Base-by-base conservation (phyloP, 2,888 invertebrate genomes). In the Apantesis nais region DNA sequence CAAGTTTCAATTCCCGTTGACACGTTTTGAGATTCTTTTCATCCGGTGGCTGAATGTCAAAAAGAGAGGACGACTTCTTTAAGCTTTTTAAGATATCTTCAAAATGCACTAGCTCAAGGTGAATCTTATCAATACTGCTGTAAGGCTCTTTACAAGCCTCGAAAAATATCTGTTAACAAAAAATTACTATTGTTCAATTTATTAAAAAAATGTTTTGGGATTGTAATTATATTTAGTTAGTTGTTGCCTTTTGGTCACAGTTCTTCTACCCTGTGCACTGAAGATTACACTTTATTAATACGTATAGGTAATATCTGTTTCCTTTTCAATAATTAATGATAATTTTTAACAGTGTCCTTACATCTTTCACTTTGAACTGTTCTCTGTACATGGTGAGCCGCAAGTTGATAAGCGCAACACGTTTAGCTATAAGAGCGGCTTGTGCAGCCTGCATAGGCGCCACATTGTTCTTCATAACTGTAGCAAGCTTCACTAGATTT, bases 371-470 rank as follows among this genome's bases (percentile, higher is more conserved):
- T 73, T 96, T 96, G 91, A 99, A 99, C 76, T 96, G 95, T 4
- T 97, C 97, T 68, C 98, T 93, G 88, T 97, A 98, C 86, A 97
- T 96, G 48, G 95, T 95, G 83, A 98, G 97, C 63, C 97, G 96
- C 66, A 97, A 96, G 82, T 98, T 98, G 88, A 98, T 98, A 63
- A 97, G 96, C 12, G 96, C 96, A 68, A 98, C 97, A 68, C 98
- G 96, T 87, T 97, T 97, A 72, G 98, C 97, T 79, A 99, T 97
- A 66, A 98, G 97, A 70, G 98, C 97, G 0, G 98, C 98, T 91
- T 99, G 99, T 73, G 97, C 97, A 7, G 98, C 97, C 90, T 99
- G 98, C 74, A 99, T 95, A 29, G 99, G 99, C 1, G 97, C 97
- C 58, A 99, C 98, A 64, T 96, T 96, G 88, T 98, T 98, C 90